A percentile compares a stretch with the other conserved stretches of the same genome.
Conservation (phyloP, 2,113 vertebrate genomes). For the Actenoides hombroni region DNA sequence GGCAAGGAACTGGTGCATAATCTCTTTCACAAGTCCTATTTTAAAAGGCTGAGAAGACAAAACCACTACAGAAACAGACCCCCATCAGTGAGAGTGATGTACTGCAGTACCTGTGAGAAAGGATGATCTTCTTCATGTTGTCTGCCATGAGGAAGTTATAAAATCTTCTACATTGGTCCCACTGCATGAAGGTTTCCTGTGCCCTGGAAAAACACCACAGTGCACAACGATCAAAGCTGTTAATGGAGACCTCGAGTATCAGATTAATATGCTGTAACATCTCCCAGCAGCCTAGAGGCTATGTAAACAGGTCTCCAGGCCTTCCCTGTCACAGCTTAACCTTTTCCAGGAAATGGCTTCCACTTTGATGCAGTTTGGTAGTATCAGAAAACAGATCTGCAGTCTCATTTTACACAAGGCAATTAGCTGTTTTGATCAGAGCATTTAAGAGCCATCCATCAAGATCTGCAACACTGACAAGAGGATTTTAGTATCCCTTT, state of each 20-base stretch:
- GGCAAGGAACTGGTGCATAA: background rate
- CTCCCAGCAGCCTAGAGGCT: background rate
- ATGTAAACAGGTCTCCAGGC: constrained; percentile 8
- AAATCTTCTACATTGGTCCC: constrained; percentile 96
- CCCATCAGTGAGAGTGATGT: background rate
- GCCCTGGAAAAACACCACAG: constrained; percentile 76
- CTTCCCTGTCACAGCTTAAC: background rate
- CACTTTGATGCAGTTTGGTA: background rate
- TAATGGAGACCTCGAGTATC: background rate
- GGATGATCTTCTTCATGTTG: constrained; percentile 99
- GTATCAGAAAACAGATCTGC: background rate
- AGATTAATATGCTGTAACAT: background rate
- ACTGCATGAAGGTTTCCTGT: constrained; percentile 98
- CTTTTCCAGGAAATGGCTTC: constrained; percentile 18
- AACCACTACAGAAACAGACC: background rate
- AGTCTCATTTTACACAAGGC: background rate
- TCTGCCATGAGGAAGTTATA: constrained; percentile 99
- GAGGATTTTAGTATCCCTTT: background rate
- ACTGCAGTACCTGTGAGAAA: constrained; percentile 89
- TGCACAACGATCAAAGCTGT: constrained; percentile 4
- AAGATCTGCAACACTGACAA: constrained; percentile 16
- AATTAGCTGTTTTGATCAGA: constrained; percentile 4
- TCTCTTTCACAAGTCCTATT: background rate
- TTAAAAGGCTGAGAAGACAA: background rate
- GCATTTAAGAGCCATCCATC: constrained; percentile 27